A percentile compares a stretch with the other conserved stretches of the same genome.
Evolutionary conservation across 2,113 vertebrate species (phyloP).

Genomic region (Thamnaconus septentrionalis): DNA sequence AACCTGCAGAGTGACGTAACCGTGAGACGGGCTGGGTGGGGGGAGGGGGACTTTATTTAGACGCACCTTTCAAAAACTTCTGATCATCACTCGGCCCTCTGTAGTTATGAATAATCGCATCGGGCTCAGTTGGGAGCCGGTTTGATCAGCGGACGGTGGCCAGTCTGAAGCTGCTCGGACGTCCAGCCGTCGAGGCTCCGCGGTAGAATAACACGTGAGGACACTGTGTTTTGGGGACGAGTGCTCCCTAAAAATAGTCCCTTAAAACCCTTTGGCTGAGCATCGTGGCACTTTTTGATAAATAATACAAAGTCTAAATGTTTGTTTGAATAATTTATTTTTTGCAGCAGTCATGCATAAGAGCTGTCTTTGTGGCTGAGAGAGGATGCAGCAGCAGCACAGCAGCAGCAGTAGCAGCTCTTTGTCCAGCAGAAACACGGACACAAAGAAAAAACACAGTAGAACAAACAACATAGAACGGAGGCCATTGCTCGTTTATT

Average conservation of each 20-base stretch:
- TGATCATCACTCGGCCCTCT: constrained; percentile 28
- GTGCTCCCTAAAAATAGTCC: constrained; percentile 49
- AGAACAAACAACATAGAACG: neutral
- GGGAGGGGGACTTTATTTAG: constrained; percentile 35
- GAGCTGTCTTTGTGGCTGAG: constrained; percentile 48
- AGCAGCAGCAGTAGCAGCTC: neutral
- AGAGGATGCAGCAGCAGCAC: constrained; percentile 15
- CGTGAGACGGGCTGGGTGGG: neutral
- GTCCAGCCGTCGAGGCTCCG: neutral
- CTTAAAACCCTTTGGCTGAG: constrained; percentile 54
- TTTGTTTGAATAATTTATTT: constrained; percentile 63
- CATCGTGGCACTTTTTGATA: constrained; percentile 54
- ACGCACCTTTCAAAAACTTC: constrained; percentile 45
- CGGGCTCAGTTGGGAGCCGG: constrained; percentile 3
- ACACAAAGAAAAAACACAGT: constrained; percentile 3
- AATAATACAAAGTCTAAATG: constrained; percentile 73
- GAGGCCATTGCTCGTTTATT: too few species aligned
- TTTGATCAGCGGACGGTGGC: neutral
- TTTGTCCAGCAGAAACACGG: constrained; percentile 12
- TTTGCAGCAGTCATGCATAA: constrained; percentile 56
- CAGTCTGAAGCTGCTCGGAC: neutral
- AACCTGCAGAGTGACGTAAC: constrained; percentile 23
- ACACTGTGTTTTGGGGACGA: constrained; percentile 40
- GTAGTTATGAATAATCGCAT: constrained; percentile 29
- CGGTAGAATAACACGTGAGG: neutral